Conservation (phyloP, 2,113 vertebrate genomes). For the Sinocyclocheilus anshuiensis region DNA sequence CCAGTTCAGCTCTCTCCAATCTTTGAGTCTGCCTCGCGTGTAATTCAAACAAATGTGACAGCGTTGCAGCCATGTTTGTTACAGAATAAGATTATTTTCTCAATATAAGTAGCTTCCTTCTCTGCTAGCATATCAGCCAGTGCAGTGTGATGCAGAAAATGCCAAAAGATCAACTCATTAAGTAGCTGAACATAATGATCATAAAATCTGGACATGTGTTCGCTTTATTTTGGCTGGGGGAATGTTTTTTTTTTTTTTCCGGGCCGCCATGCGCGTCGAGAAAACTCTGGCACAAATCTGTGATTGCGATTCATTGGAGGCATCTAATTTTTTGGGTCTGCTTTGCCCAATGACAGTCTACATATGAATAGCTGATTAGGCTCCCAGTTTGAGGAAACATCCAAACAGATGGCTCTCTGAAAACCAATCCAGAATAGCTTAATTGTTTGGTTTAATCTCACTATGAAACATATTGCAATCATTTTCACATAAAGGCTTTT, state of each 20-base stretch:
- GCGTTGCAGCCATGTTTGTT: constrained; percentile 43
- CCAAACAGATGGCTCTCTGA: constrained; percentile 63
- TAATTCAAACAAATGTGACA: constrained; percentile 53
- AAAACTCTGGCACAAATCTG: constrained; percentile 58
- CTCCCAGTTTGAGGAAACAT: constrained; percentile 59
- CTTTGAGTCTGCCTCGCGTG: constrained; percentile 8
- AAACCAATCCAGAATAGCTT: constrained; percentile 59
- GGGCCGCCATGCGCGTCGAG: constrained; percentile 36
- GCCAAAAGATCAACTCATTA: constrained; percentile 67
- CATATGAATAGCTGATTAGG: constrained; percentile 61
- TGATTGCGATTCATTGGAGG: constrained; percentile 56
- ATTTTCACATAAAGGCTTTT: constrained; percentile 59
- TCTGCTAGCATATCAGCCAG: constrained; percentile 48
- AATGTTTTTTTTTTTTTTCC: constrained; percentile 47
- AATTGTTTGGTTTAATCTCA: constrained; percentile 65
- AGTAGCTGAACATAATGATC: constrained; percentile 66
- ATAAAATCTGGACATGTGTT: constrained; percentile 67
- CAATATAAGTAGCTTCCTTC: constrained; percentile 59
- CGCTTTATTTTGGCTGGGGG: constrained; percentile 58
- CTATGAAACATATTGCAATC: constrained; percentile 75
- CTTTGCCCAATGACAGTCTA: constrained; percentile 56
- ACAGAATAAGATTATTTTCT: constrained; percentile 54
- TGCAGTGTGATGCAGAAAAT: constrained; percentile 55
- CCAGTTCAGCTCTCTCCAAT: constrained; percentile 45
- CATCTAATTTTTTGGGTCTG: constrained; percentile 47